Conservation (phyloP, 2,113 vertebrate genomes). For the Tragulus kanchil region DNA sequence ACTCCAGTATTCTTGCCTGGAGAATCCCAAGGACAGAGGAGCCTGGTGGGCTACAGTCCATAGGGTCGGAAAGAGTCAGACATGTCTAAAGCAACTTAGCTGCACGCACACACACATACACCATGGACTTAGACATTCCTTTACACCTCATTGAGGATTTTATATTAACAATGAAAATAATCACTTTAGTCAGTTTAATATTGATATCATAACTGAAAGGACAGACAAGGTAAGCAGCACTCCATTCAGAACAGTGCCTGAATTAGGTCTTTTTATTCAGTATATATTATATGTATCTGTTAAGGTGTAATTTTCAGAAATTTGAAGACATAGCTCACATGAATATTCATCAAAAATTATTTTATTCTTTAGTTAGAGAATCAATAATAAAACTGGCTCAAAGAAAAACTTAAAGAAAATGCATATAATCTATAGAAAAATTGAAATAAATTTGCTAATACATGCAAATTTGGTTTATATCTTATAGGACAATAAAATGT, state of each 20-base stretch:
- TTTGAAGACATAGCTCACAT: background rate
- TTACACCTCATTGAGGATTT: background rate
- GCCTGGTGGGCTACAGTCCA: no score
- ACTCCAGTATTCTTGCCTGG: no score
- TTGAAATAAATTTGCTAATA: background rate
- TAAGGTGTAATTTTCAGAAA: background rate
- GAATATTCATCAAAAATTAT: background rate
- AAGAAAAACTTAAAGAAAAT: background rate
- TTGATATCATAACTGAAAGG: background rate
- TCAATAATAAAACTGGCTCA: background rate
- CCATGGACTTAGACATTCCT: background rate
- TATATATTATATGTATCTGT: background rate
- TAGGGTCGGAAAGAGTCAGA: no score
- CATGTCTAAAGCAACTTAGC: no score
- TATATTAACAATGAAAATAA: background rate
- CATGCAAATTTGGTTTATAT: background rate
- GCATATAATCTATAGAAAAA: background rate
- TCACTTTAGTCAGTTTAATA: background rate
- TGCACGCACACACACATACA: no score
- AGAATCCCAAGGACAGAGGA: no score
- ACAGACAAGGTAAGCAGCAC: background rate
- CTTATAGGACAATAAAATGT: background rate
- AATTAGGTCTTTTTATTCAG: background rate
- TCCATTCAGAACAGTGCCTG: background rate
- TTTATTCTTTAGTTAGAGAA: background rate